Percentiles rank a stretch among this genome's conserved stretches.
These are phyloP conservation scores for Pseudeuparius sepicola DNA, from an alignment of 2,888 invertebrate species.

Conservation along the genomic window DNA sequence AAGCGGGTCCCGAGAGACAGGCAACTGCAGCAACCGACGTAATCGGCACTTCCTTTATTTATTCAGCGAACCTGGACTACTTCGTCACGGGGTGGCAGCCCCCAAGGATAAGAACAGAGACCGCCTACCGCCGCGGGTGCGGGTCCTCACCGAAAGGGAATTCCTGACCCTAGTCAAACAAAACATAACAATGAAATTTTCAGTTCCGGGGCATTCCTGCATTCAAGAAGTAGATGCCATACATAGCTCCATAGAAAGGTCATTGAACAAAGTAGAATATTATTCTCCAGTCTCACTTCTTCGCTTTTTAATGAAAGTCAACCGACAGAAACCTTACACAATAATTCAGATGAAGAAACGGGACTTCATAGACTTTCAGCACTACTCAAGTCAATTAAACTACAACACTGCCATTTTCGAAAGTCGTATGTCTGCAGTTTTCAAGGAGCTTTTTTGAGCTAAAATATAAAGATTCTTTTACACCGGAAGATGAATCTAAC, in stretches of 20 bases:
- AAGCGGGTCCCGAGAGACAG: no score
- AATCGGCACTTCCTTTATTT: no score
- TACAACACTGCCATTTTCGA: slow-evolving; percentile 14
- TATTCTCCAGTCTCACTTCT: slow-evolving; percentile 19
- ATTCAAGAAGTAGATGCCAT: slow-evolving; percentile 26
- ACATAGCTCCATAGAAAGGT: slow-evolving; percentile 19
- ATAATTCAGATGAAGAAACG: slow-evolving; percentile 16
- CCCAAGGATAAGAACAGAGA: no score
- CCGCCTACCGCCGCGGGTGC: no score
- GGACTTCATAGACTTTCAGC: slow-evolving; percentile 14
- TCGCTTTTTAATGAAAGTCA: slow-evolving; percentile 15
- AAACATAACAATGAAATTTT: slow-evolving; percentile 28
- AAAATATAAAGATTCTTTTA: slow-evolving; percentile 14
- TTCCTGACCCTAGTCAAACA: no score
- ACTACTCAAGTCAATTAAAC: slow-evolving; percentile 11
- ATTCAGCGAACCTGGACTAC: no score
- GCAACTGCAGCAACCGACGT: no score
- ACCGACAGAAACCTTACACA: slow-evolving; percentile 13
- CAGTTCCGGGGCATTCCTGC: slow-evolving; percentile 23
- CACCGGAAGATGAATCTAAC: slow-evolving; percentile 5
- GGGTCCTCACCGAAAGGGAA: no score
- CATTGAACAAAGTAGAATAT: slow-evolving; percentile 19
- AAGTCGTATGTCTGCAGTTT: slow-evolving; percentile 17
- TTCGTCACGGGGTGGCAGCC: no score
- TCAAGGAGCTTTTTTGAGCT: slow-evolving; percentile 16